A percentile compares a stretch with the other conserved stretches of the same genome.
phyloP scores from a whole-genome alignment of 2,113 vertebrate genomes.

The Chaetorhynchus papuensis region DNA sequence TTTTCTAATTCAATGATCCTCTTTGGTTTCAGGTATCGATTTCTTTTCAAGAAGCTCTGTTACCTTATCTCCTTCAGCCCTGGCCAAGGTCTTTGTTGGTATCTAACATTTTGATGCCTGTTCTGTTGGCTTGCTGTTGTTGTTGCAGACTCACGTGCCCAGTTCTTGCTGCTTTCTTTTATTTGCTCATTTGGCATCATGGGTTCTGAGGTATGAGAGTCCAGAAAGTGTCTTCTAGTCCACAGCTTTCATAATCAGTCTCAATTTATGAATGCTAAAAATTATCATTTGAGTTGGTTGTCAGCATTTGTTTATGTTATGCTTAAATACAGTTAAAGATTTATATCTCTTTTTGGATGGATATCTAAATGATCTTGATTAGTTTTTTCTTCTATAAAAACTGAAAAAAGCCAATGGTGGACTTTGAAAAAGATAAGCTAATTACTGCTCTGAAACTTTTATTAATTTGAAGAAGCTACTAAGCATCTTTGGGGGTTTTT shows the following conservation, averaged over 20 bases:
- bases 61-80: background rate
- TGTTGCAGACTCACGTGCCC: background rate
- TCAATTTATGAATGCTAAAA: background rate
- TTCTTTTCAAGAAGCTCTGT: background rate
- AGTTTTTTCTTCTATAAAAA: background rate
- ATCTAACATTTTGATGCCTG: background rate
- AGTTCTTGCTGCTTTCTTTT: background rate
- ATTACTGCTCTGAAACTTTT: background rate
- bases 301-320: background rate
- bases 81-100: background rate
- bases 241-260: background rate
- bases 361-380: background rate
- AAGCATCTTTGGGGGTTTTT: background rate
- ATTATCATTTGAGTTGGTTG: background rate
- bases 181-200: background rate
- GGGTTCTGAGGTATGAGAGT: background rate
- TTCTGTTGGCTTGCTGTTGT: background rate
- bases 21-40: constrained; percentile 7
- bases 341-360: background rate
- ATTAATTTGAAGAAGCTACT: background rate
- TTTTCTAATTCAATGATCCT: background rate
- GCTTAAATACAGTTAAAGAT: background rate
- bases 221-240: background rate
- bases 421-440: background rate
- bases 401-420: background rate